These are phyloP conservation scores for Phengaris arion DNA, from an alignment of 2,888 invertebrate species.

Conservation along the genomic window DNA sequence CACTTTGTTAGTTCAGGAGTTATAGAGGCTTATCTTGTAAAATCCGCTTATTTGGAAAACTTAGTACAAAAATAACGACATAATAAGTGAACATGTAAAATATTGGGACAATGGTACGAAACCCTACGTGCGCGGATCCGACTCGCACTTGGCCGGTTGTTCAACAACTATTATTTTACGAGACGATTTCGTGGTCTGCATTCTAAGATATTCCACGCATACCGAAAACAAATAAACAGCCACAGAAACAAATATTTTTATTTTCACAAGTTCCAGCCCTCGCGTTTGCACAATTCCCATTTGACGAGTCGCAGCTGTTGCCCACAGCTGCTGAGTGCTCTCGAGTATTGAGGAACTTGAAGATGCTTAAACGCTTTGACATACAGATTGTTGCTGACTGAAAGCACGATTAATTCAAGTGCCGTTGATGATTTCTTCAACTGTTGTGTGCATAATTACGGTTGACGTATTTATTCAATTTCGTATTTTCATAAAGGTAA, in stretches of 20 bases:
- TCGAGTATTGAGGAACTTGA: conserved; percentile 51
- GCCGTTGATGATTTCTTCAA: conserved; percentile 26
- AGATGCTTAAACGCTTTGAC: conserved; percentile 46
- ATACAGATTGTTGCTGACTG: conserved; percentile 41
- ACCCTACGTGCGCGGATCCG: too few relatives aligned
- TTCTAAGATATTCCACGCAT: conserved; percentile 6
- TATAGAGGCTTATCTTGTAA: too few relatives aligned
- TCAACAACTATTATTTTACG: not conserved
- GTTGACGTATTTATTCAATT: not conserved
- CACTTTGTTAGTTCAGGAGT: too few relatives aligned
- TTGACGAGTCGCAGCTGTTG: conserved; percentile 62
- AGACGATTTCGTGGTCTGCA: not conserved
- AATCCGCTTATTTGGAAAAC: too few relatives aligned
- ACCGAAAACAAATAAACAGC: conserved; percentile 31
- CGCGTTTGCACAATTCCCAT: conserved; percentile 59
- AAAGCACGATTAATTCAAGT: conserved; percentile 33
- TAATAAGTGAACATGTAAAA: too few relatives aligned
- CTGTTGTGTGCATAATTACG: not conserved
- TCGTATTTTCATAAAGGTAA: not conserved
- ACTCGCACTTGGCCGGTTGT: too few relatives aligned
- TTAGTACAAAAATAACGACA: too few relatives aligned
- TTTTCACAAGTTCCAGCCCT: conserved; percentile 54
- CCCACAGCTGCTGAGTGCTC: conserved; percentile 58
- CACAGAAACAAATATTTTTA: conserved; percentile 46
- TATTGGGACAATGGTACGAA: too few relatives aligned